Base-by-base conservation (phyloP, 2,797 vertebrate species). In the Lagodon rhomboides region DNA sequence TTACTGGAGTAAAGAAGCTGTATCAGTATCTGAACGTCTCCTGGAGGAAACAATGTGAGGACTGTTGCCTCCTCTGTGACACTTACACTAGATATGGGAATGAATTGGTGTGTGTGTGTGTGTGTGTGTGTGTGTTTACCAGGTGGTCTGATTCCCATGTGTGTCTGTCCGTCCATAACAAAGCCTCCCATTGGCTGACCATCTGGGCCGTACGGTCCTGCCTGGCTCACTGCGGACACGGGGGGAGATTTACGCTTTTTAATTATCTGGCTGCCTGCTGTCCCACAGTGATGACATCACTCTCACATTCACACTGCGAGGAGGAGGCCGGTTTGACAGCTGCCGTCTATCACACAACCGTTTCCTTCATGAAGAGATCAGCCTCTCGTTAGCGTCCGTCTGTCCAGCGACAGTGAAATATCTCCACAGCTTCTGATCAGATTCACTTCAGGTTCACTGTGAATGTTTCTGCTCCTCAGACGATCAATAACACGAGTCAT, bases 151-250 rank as follows among this genome's bases (percentile, higher is more conserved):
- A 99, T 97, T 92, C 97, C 97, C 97, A 98, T 96, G 94, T 98
- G 97, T 87, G 97, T 97, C 90, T 98, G 98, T 87, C 97, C 96
- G 0, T 99, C 98, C 97, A 98, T 97, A 89, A 98, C 96, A 12
- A 99, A 98, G 79, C 97, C 96, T 95, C 97, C 97, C 97, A 98
- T 97, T 3, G 97, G 97, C 89, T 97, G 98, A 91, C 97, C 97
- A 0, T 99, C 97, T 1, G 97, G 96, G 83, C 96, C 97, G 92
- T 98, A 98, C 80, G 97, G 96, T 65, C 96, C 97, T 80, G 96
- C 96, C 96, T 98, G 97, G 95, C 96, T 97, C 95, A 98, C 98
- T 99, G 95, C 47, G 92, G 94, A 83, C 70, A 73, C 20, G 30
- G 8, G 43, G 67, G 27, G 56, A 46, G 56, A 34, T 60, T 34